Base-by-base conservation (phyloP, 2,113 vertebrate species). In the Cygnus atratus region DNA sequence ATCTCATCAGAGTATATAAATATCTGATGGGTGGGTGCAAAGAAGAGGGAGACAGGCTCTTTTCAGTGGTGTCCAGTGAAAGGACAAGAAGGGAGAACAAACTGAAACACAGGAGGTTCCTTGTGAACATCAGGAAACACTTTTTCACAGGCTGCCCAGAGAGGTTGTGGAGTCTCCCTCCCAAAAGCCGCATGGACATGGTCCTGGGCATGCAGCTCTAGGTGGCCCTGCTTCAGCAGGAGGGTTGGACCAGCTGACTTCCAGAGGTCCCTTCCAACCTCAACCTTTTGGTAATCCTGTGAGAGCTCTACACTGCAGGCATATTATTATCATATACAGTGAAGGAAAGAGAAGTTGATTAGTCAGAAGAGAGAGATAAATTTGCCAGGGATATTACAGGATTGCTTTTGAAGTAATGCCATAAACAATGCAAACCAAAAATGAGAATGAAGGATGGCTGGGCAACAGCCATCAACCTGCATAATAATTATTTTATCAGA, bases 401-500 rank as follows among this genome's bases (percentile, higher is more conserved):
- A 91, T 43, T 93, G 88, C 62, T 95, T 94, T 89, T 90, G 86
- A 96, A 95, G 80, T 77, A 88, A 79, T 62, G 52, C 78, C 81
- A 92, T 88, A 74, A 94, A 88, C 84, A 95, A 88, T 84, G 39
- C 26, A 93, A 91, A 91, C 33, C 9, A 84, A 93, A 84, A 90
- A 61, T 7, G 17, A 73, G 84, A 95, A 91, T 84, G 72, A 94
- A 83, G 71, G 44, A 94, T 54, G 68, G 59, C 65, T 88, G 68
- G 31, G 68, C 46, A 82, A 86, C 50, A 81, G 84, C 16, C 62
- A 84, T 71, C 80, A 88, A 93, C 83, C 84, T 91, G 75, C 84
- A 88, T 87, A 79, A 76, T 92, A 95, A 96, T 93, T 88, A 72
- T 77, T 80, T 95, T 84, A 92, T 88, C 71, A 91, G 48, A 89